A percentile compares a stretch with the other conserved stretches of the same genome.
Conservation (phyloP, 2,113 vertebrate species). For the Microtus montanus region DNA sequence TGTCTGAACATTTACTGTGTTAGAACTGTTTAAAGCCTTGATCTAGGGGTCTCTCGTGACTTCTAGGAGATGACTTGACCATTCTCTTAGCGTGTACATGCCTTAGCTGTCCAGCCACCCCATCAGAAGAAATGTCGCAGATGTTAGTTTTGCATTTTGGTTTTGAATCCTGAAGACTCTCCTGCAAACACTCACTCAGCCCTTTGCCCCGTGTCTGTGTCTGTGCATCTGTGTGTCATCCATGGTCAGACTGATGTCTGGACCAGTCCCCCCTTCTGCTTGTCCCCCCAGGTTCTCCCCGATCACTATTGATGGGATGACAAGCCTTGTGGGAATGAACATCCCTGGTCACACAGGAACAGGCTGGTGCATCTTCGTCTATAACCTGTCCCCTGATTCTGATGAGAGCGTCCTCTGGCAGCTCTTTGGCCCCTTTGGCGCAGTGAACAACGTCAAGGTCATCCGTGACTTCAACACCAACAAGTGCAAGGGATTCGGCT, state of each 20-base stretch:
- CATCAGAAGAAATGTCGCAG: conserved; percentile 56
- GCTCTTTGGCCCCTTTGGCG: conserved; percentile 99
- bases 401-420: conserved; percentile 99
- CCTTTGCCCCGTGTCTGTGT: conserved; percentile 80
- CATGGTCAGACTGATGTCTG: conserved; percentile 80
- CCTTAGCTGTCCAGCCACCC: conserved; percentile 37
- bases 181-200: conserved; percentile 76
- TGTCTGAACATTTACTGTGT: background rate
- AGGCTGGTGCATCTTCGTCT: conserved; percentile 99
- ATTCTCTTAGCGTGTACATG: conserved; percentile 45
- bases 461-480: conserved; percentile 99
- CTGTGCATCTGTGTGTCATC: conserved; percentile 79
- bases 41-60: background rate
- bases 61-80: conserved; percentile 2
- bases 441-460: conserved; percentile 99
- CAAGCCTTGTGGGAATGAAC: conserved; percentile 99
- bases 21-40: background rate
- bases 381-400: conserved; percentile 99
- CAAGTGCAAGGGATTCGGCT: conserved; percentile 99
- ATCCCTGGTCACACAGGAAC: conserved; percentile 99
- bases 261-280: conserved; percentile 84
- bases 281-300: conserved; percentile 95
- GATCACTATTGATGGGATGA: conserved; percentile 99
- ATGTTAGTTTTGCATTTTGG: conserved; percentile 69
- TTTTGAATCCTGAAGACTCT: conserved; percentile 72